Evolutionary conservation across 2,888 invertebrate genomes (phyloP).

Genomic region (Drosophila mettleri): DNA sequence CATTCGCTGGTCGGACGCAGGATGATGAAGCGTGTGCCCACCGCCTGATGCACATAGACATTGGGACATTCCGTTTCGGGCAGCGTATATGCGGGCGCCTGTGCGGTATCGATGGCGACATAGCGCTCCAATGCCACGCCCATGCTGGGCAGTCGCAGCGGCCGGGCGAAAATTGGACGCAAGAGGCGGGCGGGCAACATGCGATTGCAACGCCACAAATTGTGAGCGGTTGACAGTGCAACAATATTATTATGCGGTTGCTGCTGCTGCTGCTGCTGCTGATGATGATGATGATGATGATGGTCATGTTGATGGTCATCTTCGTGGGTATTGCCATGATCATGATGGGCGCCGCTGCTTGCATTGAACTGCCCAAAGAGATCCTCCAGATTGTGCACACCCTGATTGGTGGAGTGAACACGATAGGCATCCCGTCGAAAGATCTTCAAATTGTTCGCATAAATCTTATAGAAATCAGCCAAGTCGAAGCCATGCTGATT

Average conservation of each 20-base stretch:
- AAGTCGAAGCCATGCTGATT: constrained; percentile 87
- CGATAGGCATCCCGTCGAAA: constrained; percentile 89
- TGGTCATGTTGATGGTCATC: background rate
- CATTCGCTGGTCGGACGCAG: constrained; percentile 92
- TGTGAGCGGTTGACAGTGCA: constrained; percentile 68
- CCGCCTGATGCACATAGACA: constrained; percentile 90
- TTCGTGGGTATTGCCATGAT: background rate
- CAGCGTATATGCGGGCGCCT: constrained; percentile 88
- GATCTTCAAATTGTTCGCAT: constrained; percentile 86
- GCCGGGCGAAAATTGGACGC: constrained; percentile 90
- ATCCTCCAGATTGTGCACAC: constrained; percentile 83
- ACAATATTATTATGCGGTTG: background rate
- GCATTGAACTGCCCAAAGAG: constrained; percentile 83
- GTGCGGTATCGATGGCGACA: constrained; percentile 90
- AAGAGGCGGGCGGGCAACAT: constrained; percentile 90
- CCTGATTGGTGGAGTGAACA: constrained; percentile 83
- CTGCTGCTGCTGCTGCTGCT: background rate
- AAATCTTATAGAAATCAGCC: constrained; percentile 87
- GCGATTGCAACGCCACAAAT: constrained; percentile 89
- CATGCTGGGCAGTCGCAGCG: constrained; percentile 89
- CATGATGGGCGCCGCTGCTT: background rate
- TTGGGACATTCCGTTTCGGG: constrained; percentile 94
- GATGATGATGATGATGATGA: background rate
- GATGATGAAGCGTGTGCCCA: constrained; percentile 90
- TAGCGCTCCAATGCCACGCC: constrained; percentile 92